Percentiles rank a stretch among this genome's conserved stretches.
Evolutionary conservation across 2,113 vertebrate species (phyloP).

Genomic region (Mormyrus lacerda): DNA sequence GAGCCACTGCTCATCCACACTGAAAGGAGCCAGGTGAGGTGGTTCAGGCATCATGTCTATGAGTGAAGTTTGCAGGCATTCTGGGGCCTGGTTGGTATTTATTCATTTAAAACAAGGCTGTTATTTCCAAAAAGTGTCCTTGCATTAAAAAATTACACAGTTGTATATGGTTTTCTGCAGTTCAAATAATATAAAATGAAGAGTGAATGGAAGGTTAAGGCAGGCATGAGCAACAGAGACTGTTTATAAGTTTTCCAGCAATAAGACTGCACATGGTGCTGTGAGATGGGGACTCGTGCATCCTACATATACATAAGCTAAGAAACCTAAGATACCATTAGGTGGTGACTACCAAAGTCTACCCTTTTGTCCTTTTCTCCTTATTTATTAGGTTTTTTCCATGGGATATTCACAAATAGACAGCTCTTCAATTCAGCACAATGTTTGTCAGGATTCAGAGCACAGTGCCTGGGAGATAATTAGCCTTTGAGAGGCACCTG

Average conservation of each 20-base stretch:
- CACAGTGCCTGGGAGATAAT: background rate
- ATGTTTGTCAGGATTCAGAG: background rate
- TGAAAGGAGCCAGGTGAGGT: too few species aligned
- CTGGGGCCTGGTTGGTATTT: background rate
- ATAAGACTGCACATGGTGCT: background rate
- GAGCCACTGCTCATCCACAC: too few species aligned
- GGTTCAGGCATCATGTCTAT: too few species aligned
- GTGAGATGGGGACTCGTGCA: background rate
- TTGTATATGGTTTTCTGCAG: background rate
- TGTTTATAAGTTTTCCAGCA: background rate
- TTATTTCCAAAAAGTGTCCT: background rate
- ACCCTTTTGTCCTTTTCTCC: background rate
- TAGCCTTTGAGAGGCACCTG: conserved; percentile 11
- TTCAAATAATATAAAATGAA: background rate
- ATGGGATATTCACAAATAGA: background rate
- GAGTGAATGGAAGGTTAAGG: background rate
- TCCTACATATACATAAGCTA: background rate
- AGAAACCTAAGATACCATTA: background rate
- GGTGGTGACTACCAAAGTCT: background rate
- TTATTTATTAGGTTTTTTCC: background rate
- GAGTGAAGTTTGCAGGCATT: background rate
- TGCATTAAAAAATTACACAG: background rate
- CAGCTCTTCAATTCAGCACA: background rate
- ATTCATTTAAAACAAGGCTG: background rate
- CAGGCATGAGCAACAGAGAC: background rate